These are phyloP conservation scores for Operophtera brumata DNA, from an alignment of 2,888 invertebrate genomes.

Conservation along the genomic window DNA sequence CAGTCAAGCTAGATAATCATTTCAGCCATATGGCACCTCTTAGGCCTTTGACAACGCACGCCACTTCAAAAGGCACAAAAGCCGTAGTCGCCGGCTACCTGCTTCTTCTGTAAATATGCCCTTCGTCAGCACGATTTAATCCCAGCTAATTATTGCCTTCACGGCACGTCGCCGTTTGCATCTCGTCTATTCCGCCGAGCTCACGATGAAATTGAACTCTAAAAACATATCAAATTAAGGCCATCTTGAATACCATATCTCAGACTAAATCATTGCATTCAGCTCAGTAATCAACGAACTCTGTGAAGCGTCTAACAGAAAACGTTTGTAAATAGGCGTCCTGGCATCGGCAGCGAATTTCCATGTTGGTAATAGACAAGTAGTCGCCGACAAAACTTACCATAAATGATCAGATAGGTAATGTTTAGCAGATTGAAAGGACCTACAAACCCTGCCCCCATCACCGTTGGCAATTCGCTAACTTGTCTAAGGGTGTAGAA, in stretches of 20 bases:
- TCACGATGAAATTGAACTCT: slow-evolving; percentile 44
- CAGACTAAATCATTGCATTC: slow-evolving; percentile 40
- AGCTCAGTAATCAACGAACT: slow-evolving; percentile 52
- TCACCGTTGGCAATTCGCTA: too few relatives aligned
- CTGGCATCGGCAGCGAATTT: slow-evolving; percentile 27
- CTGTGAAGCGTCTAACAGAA: slow-evolving; percentile 43
- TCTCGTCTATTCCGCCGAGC: slow-evolving; percentile 28
- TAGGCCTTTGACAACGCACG: too few relatives aligned
- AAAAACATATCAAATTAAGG: slow-evolving; percentile 53
- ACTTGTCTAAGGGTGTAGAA: slow-evolving; percentile 9
- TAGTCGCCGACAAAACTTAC: not conserved
- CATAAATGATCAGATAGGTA: not conserved
- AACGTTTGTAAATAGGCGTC: slow-evolving; percentile 31
- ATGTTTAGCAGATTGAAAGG: too few relatives aligned
- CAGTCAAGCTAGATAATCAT: too few relatives aligned
- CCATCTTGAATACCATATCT: slow-evolving; percentile 37
- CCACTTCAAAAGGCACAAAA: too few relatives aligned
- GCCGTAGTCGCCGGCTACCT: not conserved
- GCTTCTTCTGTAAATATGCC: slow-evolving; percentile 2
- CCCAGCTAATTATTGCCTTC: slow-evolving; percentile 61
- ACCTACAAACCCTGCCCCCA: too few relatives aligned
- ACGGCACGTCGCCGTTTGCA: slow-evolving; percentile 45
- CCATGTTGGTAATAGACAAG: slow-evolving; percentile 15
- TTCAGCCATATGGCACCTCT: too few relatives aligned
- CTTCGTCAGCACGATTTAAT: slow-evolving; percentile 59